Percentiles rank a stretch among this genome's conserved stretches.
These are phyloP conservation scores for Nylanderia fulva DNA, from an alignment of 1,140 invertebrate species.

Conservation along the genomic window DNA sequence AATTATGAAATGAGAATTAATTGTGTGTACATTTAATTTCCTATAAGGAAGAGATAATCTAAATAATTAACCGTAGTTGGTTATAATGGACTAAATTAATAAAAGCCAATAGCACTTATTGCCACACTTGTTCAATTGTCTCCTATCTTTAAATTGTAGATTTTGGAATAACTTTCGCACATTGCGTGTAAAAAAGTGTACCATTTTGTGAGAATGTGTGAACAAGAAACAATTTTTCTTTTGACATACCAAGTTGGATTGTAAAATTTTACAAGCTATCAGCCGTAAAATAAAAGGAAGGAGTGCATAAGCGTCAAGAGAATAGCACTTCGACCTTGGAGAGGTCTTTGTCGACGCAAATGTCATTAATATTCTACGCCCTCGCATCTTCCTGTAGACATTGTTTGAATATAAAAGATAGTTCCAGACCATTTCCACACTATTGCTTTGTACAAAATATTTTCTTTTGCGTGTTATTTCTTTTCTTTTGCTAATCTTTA, in stretches of 20 bases:
- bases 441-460: constrained; percentile 77
- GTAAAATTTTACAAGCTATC: constrained; percentile 34
- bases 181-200: neutral
- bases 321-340: constrained; percentile 80
- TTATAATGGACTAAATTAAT: neutral
- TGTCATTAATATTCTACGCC: constrained; percentile 81
- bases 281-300: constrained; percentile 51
- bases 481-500: constrained; percentile 33
- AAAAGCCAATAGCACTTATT: neutral
- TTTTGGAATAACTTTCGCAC: neutral
- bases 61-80: neutral
- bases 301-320: constrained; percentile 63
- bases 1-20: no score
- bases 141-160: neutral
- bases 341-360: constrained; percentile 81
- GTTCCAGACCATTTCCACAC: constrained; percentile 30
- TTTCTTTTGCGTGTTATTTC: constrained; percentile 68
- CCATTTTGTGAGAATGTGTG: neutral
- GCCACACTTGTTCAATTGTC: neutral
- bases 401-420: constrained; percentile 78
- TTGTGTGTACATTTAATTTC: no score
- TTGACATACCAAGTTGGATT: neutral
- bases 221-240: constrained; percentile 10
- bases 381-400: constrained; percentile 77
- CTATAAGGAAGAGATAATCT: neutral